These are phyloP conservation scores for Rhynchonema sp. DNA, from an alignment of 2,888 invertebrate species.

Conservation along the genomic window DNA sequence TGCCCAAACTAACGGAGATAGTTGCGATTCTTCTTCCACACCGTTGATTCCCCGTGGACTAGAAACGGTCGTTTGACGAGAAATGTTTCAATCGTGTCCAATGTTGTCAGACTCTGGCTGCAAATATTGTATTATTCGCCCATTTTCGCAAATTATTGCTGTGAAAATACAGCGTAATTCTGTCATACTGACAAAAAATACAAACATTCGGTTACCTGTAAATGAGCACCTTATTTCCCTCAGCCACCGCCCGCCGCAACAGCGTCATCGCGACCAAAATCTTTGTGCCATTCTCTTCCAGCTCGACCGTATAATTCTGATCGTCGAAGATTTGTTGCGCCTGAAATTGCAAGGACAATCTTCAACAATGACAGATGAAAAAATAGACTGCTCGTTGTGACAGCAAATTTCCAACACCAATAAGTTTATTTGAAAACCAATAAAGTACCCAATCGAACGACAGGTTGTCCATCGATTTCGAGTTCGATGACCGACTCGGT, in stretches of 20 bases:
- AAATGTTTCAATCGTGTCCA: constrained; percentile 84
- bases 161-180: no score
- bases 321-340: background rate
- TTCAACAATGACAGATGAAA: no score
- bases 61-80: constrained; percentile 43
- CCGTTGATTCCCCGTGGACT: constrained; percentile 31
- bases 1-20: constrained; percentile 79
- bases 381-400: no score
- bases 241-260: constrained; percentile 60
- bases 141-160: no score
- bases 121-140: no score
- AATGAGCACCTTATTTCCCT: constrained; percentile 72
- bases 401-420: no score
- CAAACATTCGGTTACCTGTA: no score
- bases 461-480: no score
- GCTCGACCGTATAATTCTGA: constrained; percentile 58
- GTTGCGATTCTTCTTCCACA: constrained; percentile 64
- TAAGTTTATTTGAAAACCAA: no score
- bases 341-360: background rate
- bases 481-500: no score
- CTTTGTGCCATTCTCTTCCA: constrained; percentile 77
- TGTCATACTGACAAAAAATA: no score
- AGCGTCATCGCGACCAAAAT: constrained; percentile 81
- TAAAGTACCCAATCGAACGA: no score
- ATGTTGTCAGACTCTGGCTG: constrained; percentile 80